Evolutionary conservation across 2,797 vertebrate genomes (phyloP).

Genomic region (Phaenicophaeus curvirostris): DNA sequence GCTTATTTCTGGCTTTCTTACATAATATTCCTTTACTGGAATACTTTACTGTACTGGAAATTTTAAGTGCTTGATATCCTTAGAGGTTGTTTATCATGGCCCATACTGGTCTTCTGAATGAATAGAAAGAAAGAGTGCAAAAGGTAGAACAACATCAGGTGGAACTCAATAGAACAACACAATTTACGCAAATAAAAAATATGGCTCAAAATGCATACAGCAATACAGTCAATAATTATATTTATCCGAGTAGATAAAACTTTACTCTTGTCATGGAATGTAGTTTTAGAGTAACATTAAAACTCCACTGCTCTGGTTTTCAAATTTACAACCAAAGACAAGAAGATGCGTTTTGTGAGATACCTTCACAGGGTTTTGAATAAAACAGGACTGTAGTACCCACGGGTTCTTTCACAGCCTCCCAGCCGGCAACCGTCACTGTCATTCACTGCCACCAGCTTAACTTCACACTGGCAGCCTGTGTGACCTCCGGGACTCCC

Average conservation of each 20-base stretch:
- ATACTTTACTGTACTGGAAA: conserved; percentile 42
- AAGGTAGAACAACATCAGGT: neutral
- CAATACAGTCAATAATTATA: neutral
- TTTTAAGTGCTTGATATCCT: neutral
- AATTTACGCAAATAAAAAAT: neutral
- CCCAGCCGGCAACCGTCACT: neutral
- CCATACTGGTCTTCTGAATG: neutral
- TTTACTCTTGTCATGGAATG: neutral
- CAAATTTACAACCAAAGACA: neutral
- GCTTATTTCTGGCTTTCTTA: conserved; percentile 2
- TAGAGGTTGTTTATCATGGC: neutral
- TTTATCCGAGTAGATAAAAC: neutral
- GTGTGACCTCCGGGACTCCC: neutral
- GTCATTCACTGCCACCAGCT: neutral
- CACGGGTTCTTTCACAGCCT: neutral
- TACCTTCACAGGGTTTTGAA: no score
- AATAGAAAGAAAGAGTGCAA: neutral
- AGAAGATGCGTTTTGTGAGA: neutral
- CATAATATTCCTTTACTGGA: neutral
- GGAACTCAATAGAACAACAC: neutral
- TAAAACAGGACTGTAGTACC: rapidly evolving
- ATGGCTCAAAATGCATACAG: neutral
- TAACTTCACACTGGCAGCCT: rapidly evolving
- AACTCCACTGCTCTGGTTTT: neutral
- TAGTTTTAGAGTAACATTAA: neutral